Conservation (phyloP, 2,888 invertebrate genomes). For the Hirtodrosophila duncani region DNA sequence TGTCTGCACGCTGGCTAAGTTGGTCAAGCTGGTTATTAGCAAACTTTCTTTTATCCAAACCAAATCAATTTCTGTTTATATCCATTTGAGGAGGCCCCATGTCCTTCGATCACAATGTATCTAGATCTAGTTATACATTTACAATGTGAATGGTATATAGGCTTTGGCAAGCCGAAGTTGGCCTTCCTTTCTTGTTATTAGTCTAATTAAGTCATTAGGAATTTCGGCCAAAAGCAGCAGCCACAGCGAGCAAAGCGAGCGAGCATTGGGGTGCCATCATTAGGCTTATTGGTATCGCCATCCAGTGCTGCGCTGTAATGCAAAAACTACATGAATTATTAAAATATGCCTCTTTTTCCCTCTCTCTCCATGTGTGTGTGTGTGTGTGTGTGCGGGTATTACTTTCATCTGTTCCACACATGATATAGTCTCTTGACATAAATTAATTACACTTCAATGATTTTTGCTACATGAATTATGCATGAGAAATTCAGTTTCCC, state of each 20-base stretch:
- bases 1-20: no score
- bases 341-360: slow-evolving; percentile 32
- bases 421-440: slow-evolving; percentile 46
- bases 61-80: no score
- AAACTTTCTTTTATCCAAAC: no score
- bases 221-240: slow-evolving; percentile 44
- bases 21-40: no score
- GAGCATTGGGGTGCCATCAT: no score
- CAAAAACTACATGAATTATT: slow-evolving; percentile 64
- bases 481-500: slow-evolving; percentile 23
- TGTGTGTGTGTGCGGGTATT: slow-evolving; percentile 15
- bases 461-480: slow-evolving; percentile 56
- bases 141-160: neutral
- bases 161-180: neutral
- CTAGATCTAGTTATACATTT: neutral
- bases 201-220: slow-evolving; percentile 69
- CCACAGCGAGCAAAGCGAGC: neutral
- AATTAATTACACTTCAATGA: slow-evolving; percentile 67
- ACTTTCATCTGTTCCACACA: slow-evolving; percentile 45
- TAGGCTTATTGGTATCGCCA: slow-evolving; percentile 40
- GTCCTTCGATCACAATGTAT: no score
- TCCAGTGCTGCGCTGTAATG: slow-evolving; percentile 42
- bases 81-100: no score
- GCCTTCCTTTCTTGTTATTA: slow-evolving; percentile 43
- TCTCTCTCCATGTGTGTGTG: neutral